phyloP scores from a whole-genome alignment of 2,888 invertebrate species.

The Drosophila tanythrix region DNA sequence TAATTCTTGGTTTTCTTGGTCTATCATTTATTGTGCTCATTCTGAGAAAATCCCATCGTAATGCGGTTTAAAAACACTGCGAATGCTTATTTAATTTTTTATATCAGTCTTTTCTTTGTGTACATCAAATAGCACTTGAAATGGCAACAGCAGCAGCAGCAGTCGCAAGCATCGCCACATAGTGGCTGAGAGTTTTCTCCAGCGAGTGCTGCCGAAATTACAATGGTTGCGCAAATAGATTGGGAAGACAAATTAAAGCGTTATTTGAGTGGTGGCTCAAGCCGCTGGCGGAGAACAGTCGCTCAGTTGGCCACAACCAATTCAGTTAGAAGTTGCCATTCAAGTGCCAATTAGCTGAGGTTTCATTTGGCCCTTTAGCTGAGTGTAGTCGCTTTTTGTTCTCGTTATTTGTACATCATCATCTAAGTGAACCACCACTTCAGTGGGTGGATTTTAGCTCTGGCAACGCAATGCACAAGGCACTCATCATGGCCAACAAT shows the following conservation, averaged over 20 bases:
- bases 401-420: slow-evolving; percentile 15
- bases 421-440: slow-evolving; percentile 13
- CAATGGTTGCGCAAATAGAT: slow-evolving; percentile 52
- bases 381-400: slow-evolving; percentile 40
- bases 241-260: slow-evolving; percentile 51
- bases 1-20: neutral
- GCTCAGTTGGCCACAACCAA: slow-evolving; percentile 35
- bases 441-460: neutral
- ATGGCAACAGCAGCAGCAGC: slow-evolving; percentile 26
- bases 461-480: slow-evolving; percentile 18
- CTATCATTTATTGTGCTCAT: neutral
- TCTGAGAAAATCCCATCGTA: neutral
- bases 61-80: neutral
- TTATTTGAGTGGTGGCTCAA: slow-evolving; percentile 18
- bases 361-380: slow-evolving; percentile 40
- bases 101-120: neutral
- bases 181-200: neutral
- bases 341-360: slow-evolving; percentile 73
- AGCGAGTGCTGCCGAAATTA: slow-evolving; percentile 32
- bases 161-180: slow-evolving; percentile 1
- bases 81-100: neutral
- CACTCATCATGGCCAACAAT: slow-evolving; percentile 45
- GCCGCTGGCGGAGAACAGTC: neutral
- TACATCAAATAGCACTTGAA: slow-evolving; percentile 13
- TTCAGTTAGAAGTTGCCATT: slow-evolving; percentile 62